phyloP scores from a whole-genome alignment of 2,888 invertebrate species.

The Galeruca laticollis region DNA sequence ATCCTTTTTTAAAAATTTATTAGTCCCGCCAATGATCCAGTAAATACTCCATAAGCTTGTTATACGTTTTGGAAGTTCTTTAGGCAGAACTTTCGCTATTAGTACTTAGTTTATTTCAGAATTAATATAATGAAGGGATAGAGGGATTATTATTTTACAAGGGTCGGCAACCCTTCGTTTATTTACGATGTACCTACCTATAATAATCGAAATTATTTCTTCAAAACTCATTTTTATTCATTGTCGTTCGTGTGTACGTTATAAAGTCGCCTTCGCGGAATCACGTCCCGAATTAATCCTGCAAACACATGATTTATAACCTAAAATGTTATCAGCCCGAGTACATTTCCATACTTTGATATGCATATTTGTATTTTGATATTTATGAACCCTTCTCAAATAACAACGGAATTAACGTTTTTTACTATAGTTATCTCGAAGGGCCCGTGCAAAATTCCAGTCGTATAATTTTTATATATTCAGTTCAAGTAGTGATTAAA shows the following conservation, averaged over 20 bases:
- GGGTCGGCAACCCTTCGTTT: neutral
- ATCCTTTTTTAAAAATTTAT: neutral
- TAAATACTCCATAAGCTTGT: conserved; percentile 1
- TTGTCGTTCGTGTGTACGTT: neutral
- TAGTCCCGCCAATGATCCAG: neutral
- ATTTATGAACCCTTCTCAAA: conserved; percentile 37
- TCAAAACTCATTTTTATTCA: too few relatives aligned
- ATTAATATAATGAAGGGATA: conserved; percentile 1
- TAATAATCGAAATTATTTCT: too few relatives aligned
- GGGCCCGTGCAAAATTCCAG: too few relatives aligned
- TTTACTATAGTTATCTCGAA: too few relatives aligned
- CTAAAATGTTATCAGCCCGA: conserved; percentile 50
- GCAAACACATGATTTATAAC: conserved; percentile 41
- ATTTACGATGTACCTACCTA: too few relatives aligned
- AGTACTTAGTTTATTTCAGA: neutral
- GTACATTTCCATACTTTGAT: conserved; percentile 49
- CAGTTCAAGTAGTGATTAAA: too few relatives aligned
- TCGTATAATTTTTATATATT: too few relatives aligned
- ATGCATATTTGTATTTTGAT: conserved; percentile 47
- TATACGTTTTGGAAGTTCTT: conserved; percentile 1
- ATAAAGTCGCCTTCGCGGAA: conserved; percentile 24
- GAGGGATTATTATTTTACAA: neutral
- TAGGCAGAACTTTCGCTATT: neutral
- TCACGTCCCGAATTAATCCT: conserved; percentile 42
- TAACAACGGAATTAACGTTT: too few relatives aligned